phyloP scores from a whole-genome alignment of 2,113 vertebrate species.

The Plestiodon gilberti region DNA sequence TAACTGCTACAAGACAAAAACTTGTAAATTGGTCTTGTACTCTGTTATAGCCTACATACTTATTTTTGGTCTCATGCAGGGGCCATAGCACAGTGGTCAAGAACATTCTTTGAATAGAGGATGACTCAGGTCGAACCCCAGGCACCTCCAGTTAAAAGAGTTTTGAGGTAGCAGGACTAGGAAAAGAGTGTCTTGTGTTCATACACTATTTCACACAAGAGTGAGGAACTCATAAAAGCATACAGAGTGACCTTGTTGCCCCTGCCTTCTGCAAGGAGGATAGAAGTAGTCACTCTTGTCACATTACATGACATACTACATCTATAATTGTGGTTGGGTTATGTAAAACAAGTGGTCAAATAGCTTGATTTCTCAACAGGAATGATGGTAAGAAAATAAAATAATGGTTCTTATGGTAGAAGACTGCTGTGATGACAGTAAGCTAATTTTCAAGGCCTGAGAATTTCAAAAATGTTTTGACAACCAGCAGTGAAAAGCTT shows the following conservation, averaged over 20 bases:
- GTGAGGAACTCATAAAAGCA: constrained; percentile 21
- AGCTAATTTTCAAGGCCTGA: constrained; percentile 69
- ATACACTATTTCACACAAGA: constrained; percentile 14
- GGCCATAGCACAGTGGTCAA: not conserved
- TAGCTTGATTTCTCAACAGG: constrained; percentile 66
- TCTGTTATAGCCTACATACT: not conserved
- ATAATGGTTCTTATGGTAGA: constrained; percentile 65
- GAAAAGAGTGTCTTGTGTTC: not conserved
- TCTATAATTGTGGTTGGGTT: constrained; percentile 61
- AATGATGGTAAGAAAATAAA: constrained; percentile 70
- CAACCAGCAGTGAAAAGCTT: constrained; percentile 72
- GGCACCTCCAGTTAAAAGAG: not conserved
- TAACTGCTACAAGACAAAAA: constrained; percentile 8
- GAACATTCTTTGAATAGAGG: not conserved
- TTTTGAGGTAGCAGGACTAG: not conserved
- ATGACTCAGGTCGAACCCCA: not conserved
- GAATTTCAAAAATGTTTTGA: constrained; percentile 78
- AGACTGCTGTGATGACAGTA: constrained; percentile 73
- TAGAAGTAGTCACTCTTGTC: constrained; percentile 44
- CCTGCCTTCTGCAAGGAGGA: not conserved
- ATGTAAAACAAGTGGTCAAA: constrained; percentile 61
- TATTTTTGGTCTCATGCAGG: not conserved
- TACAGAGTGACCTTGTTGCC: not conserved
- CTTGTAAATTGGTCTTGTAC: constrained; percentile 20
- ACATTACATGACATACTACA: constrained; percentile 32